These are phyloP conservation scores for Aproaerema taeniolella DNA, from an alignment of 2,888 invertebrate species.

Conservation along the genomic window DNA sequence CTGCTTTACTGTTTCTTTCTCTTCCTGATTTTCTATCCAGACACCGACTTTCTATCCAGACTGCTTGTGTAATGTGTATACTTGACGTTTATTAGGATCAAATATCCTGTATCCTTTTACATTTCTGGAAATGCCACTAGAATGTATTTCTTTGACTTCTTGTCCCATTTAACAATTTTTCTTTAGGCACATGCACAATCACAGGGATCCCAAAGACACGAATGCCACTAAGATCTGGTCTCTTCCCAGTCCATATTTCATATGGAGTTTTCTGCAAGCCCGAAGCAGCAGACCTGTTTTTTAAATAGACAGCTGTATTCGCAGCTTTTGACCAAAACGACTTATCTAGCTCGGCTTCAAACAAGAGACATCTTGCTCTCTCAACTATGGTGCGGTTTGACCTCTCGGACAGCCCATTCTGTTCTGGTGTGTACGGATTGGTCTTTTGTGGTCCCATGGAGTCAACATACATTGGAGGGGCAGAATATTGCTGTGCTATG, in stretches of 20 bases:
- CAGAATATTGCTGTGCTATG: too few relatives aligned
- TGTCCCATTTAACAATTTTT: too few relatives aligned
- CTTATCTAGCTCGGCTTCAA: slow-evolving; percentile 3
- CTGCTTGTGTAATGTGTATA: too few relatives aligned
- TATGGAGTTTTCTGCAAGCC: too few relatives aligned
- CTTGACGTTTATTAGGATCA: slow-evolving; percentile 16
- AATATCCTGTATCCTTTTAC: slow-evolving; percentile 20
- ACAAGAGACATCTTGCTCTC: too few relatives aligned
- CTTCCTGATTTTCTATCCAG: too few relatives aligned
- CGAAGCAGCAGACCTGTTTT: slow-evolving; percentile 9
- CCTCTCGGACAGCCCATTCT: slow-evolving; percentile 16
- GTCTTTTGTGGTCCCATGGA: too few relatives aligned
- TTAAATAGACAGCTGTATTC: slow-evolving; percentile 8
- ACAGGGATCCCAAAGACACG: slow-evolving; percentile 17
- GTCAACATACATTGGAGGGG: too few relatives aligned
- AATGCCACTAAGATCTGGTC: slow-evolving; percentile 15
- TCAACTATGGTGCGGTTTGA: slow-evolving; percentile 18
- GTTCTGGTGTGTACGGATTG: slow-evolving; percentile 15
- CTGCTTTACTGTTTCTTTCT: too few relatives aligned
- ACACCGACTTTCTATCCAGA: too few relatives aligned
- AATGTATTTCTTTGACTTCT: slow-evolving; percentile 15
- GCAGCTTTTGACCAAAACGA: slow-evolving; percentile 7
- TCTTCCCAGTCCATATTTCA: slow-evolving; percentile 18
- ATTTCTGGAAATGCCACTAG: slow-evolving; percentile 17
- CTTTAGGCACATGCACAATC: slow-evolving; percentile 19